Evolutionary conservation across 2,113 vertebrate genomes (phyloP).

Genomic region (Alectura lathami): DNA sequence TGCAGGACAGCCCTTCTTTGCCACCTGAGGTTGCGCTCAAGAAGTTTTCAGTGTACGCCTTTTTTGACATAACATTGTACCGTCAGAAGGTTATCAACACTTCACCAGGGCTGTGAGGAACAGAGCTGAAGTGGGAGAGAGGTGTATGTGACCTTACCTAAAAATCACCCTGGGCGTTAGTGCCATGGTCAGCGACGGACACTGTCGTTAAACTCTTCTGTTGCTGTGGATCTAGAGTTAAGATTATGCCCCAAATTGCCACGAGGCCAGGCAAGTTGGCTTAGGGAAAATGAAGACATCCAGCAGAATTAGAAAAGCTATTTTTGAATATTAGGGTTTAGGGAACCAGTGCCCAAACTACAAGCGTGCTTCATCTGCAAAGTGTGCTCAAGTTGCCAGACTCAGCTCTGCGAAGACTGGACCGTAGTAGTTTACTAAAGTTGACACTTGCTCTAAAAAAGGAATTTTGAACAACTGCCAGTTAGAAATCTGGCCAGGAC

Average conservation of each 20-base stretch:
- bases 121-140: neutral
- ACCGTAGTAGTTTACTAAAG: neutral
- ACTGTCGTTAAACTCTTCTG: neutral
- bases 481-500: neutral
- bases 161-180: neutral
- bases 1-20: neutral
- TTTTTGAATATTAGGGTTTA: neutral
- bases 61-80: neutral
- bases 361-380: neutral
- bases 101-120: neutral
- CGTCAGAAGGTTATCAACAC: neutral
- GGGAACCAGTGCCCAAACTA: neutral
- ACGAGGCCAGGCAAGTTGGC: neutral
- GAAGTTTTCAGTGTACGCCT: neutral
- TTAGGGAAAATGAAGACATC: neutral
- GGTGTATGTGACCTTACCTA: neutral
- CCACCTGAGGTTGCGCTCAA: slow-evolving; percentile 18
- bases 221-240: neutral
- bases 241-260: neutral
- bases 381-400: neutral
- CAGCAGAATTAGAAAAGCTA: neutral
- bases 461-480: neutral
- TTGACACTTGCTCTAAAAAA: neutral
- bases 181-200: neutral
- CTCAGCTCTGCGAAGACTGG: neutral